A percentile compares a stretch with the other conserved stretches of the same genome.
Evolutionary conservation across 2,113 vertebrate genomes (phyloP).

Genomic region (Erpornis zantholeuca): DNA sequence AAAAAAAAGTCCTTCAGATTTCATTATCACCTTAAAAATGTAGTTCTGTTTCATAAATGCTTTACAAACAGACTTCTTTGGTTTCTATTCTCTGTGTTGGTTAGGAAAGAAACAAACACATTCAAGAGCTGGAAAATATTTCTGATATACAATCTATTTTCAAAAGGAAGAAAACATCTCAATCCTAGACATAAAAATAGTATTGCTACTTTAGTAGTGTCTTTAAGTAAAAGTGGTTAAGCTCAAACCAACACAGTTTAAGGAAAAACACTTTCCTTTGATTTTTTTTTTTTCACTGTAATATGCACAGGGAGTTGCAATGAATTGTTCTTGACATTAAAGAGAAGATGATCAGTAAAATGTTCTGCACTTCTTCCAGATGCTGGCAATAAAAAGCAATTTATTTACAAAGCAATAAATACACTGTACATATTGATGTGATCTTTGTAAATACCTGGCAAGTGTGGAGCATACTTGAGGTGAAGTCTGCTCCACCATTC

Average conservation of each 20-base stretch:
- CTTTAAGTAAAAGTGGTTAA: not conserved
- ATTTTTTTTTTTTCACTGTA: not conserved
- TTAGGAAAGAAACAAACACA: conserved; percentile 2
- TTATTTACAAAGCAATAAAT: not conserved
- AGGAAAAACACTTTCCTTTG: not conserved
- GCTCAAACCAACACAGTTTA: not conserved
- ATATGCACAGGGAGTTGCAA: not conserved
- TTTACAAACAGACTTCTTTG: not conserved
- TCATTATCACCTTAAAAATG: conserved; percentile 14
- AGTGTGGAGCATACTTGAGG: not conserved
- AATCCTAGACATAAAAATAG: not conserved
- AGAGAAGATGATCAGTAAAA: not conserved
- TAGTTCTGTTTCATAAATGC: not conserved
- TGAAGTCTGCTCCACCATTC: not conserved
- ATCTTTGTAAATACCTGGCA: not conserved
- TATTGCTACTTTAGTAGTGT: not conserved
- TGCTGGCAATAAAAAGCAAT: not conserved
- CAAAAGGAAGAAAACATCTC: not conserved
- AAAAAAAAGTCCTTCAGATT: not conserved
- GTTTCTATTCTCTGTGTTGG: conserved; percentile 15
- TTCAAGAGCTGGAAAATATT: not conserved
- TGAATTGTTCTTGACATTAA: not conserved
- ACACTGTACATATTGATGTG: not conserved
- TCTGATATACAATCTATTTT: not conserved
- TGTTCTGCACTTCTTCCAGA: not conserved